phyloP scores from a whole-genome alignment of 2,888 invertebrate species.

The Acronicta leporina region DNA sequence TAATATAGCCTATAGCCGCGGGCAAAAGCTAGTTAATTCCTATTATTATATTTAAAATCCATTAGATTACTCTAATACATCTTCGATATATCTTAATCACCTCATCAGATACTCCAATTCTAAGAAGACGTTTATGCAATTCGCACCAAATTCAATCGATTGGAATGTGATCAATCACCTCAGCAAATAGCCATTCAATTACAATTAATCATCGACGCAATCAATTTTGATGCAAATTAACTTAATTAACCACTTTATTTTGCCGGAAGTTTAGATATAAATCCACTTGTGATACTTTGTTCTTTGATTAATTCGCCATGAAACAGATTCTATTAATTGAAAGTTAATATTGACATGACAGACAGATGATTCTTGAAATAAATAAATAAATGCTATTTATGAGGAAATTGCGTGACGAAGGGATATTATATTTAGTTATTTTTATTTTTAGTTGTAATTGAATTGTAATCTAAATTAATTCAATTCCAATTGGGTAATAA shows the following conservation, averaged over 20 bases:
- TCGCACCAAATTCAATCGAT: constrained; percentile 26
- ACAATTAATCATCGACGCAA: constrained; percentile 51
- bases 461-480: too few relatives aligned
- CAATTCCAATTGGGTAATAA: too few relatives aligned
- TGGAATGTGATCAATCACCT: constrained; percentile 47
- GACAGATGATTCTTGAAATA: too few relatives aligned
- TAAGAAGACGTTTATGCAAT: constrained; percentile 20
- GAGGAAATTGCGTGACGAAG: too few relatives aligned
- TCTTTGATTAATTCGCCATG: constrained; percentile 4
- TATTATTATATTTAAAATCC: too few relatives aligned
- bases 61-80: background rate
- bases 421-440: too few relatives aligned
- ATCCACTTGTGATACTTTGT: constrained; percentile 31
- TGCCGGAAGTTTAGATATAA: constrained; percentile 38
- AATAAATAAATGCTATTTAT: too few relatives aligned
- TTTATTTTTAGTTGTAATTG: too few relatives aligned
- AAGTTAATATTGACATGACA: background rate
- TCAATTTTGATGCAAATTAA: constrained; percentile 38
- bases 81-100: background rate
- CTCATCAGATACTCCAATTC: constrained; percentile 1
- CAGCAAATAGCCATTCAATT: constrained; percentile 48
- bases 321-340: background rate
- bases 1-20: too few relatives aligned
- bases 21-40: too few relatives aligned
- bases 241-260: constrained; percentile 37